Conservation (phyloP, 2,888 invertebrate genomes). For the Pachydiplax longipennis region DNA sequence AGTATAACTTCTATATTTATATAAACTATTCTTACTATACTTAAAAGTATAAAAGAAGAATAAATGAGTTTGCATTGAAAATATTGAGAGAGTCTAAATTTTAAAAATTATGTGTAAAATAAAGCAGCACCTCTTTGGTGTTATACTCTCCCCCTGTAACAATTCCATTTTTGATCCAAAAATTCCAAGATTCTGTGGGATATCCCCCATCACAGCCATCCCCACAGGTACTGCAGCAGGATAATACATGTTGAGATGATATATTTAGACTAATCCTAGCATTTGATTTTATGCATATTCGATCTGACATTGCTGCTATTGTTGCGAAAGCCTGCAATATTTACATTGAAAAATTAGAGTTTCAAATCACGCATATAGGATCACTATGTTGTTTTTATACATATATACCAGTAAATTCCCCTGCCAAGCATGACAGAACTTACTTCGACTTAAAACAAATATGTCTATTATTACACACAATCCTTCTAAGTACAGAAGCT, state of each 20-base stretch:
- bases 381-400: no score
- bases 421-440: no score
- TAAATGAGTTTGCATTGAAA: no score
- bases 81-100: no score
- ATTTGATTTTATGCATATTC: conserved; percentile 82
- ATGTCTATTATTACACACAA: no score
- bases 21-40: no score
- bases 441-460: no score
- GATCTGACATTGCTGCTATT: conserved; percentile 90
- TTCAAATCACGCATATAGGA: conserved; percentile 15
- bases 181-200: conserved; percentile 84
- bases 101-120: no score
- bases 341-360: neutral
- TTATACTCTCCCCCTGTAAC: conserved; percentile 87
- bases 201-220: conserved; percentile 86
- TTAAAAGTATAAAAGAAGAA: no score
- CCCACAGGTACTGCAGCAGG: conserved; percentile 83
- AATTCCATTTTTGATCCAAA: conserved; percentile 83
- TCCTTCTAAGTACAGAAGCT: no score
- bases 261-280: conserved; percentile 75
- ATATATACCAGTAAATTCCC: no score
- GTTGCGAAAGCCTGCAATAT: conserved; percentile 79
- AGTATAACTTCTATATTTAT: no score
- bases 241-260: conserved; percentile 84
- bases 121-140: conserved; percentile 65